phyloP scores from a whole-genome alignment of 2,888 invertebrate species.

The Phortica okadai region DNA sequence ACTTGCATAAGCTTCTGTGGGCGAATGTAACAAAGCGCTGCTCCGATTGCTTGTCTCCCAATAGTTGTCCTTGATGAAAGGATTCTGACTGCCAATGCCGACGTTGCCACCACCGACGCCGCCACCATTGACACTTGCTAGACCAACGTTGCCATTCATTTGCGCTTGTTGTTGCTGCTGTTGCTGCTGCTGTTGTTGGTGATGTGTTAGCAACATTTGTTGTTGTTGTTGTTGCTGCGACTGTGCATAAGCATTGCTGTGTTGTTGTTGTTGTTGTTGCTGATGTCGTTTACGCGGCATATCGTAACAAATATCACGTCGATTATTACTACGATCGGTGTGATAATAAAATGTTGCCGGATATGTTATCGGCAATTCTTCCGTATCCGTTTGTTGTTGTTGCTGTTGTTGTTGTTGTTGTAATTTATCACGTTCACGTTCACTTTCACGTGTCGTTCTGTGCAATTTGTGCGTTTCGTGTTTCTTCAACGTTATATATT shows the following conservation, averaged over 20 bases:
- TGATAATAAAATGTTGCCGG: conserved; percentile 68
- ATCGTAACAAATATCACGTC: conserved; percentile 49
- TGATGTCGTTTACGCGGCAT: conserved; percentile 73
- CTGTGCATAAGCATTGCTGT: conserved; percentile 39
- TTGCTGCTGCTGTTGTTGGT: conserved; percentile 35
- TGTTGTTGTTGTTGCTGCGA: conserved; percentile 47
- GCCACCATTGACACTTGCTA: background rate
- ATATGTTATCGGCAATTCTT: conserved; percentile 59
- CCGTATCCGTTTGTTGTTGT: conserved; percentile 35
- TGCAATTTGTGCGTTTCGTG: conserved; percentile 13
- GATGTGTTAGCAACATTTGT: conserved; percentile 13
- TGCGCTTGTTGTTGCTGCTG: conserved; percentile 43
- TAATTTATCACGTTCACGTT: background rate
- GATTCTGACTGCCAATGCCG: conserved; percentile 64
- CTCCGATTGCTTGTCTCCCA: conserved; percentile 64
- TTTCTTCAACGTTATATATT: background rate
- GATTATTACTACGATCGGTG: conserved; percentile 51
- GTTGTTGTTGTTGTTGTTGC: conserved; percentile 51
- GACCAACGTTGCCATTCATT: conserved; percentile 37
- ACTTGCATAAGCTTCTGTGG: conserved; percentile 55
- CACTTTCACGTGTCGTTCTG: conserved; percentile 16
- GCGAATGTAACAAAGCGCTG: conserved; percentile 70
- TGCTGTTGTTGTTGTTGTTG: background rate
- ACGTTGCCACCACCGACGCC: background rate
- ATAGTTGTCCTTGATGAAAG: conserved; percentile 73